phyloP scores from a whole-genome alignment of 2,113 vertebrate species.

The Megaceryle maxima region DNA sequence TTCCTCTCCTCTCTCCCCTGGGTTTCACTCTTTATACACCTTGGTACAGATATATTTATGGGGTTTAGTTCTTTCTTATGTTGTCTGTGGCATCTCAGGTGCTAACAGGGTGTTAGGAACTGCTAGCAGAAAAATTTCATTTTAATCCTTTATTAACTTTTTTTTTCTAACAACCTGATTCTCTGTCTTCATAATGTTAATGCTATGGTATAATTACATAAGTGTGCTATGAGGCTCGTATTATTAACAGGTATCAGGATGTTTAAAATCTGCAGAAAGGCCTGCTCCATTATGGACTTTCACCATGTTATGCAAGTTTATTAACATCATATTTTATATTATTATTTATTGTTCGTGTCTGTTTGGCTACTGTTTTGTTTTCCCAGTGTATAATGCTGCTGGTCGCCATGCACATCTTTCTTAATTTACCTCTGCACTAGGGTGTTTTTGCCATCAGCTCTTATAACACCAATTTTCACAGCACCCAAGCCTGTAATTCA shows the following conservation, averaged over 20 bases:
- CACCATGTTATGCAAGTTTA: neutral
- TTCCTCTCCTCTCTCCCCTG: too few species aligned
- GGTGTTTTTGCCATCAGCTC: neutral
- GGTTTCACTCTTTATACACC: neutral
- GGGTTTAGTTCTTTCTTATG: fast-evolving
- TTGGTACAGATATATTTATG: neutral
- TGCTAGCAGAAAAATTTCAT: neutral
- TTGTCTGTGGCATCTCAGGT: neutral
- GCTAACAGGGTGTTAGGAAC: neutral
- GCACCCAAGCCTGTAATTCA: too few species aligned
- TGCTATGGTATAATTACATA: too few species aligned
- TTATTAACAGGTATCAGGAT: neutral
- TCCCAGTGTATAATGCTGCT: neutral
- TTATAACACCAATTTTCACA: neutral
- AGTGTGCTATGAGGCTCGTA: neutral
- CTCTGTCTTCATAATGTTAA: neutral
- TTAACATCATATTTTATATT: too few species aligned
- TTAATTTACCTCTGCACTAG: neutral
- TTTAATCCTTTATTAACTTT: neutral
- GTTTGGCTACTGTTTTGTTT: neutral
- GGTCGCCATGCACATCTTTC: fast-evolving
- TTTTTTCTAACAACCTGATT: neutral
- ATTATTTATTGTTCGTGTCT: neutral
- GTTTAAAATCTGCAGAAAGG: neutral
- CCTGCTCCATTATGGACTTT: neutral